Percentiles rank a stretch among this genome's conserved stretches.
Conservation (phyloP, 2,113 vertebrate genomes). For the Gobiocypris rarus region DNA sequence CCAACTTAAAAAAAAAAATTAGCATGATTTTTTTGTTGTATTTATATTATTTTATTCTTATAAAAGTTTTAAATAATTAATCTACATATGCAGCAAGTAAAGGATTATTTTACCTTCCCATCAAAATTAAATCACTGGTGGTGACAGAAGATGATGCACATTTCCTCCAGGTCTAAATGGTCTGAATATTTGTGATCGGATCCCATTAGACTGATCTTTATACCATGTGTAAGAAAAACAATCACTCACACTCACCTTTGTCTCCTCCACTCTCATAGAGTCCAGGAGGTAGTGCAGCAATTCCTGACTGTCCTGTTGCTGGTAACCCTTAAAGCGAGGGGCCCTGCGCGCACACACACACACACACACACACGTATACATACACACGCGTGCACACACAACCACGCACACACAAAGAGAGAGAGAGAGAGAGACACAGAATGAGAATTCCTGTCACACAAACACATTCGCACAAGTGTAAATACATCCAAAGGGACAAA, state of each 20-base stretch:
- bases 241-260: constrained; percentile 81
- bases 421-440: not conserved
- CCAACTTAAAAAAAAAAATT: not conserved
- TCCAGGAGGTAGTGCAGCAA: constrained; percentile 94
- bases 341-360: constrained; percentile 75
- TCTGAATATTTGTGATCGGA: not conserved
- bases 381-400: no score
- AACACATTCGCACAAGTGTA: constrained; percentile 39
- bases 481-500: constrained; percentile 31
- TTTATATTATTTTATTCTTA: not conserved
- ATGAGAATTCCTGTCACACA: constrained; percentile 11
- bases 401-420: constrained; percentile 42
- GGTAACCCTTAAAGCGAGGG: constrained; percentile 96
- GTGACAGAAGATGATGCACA: not conserved
- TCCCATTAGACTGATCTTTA: not conserved
- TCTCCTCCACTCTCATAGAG: constrained; percentile 94
- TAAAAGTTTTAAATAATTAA: no score
- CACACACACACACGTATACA: not conserved
- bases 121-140: not conserved
- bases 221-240: not conserved
- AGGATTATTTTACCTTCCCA: not conserved
- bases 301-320: constrained; percentile 98
- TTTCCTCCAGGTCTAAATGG: not conserved
- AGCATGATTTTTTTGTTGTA: not conserved
- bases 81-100: not conserved